Evolutionary conservation across 2,113 vertebrate genomes (phyloP).

Genomic region (Tupaia tana): DNA sequence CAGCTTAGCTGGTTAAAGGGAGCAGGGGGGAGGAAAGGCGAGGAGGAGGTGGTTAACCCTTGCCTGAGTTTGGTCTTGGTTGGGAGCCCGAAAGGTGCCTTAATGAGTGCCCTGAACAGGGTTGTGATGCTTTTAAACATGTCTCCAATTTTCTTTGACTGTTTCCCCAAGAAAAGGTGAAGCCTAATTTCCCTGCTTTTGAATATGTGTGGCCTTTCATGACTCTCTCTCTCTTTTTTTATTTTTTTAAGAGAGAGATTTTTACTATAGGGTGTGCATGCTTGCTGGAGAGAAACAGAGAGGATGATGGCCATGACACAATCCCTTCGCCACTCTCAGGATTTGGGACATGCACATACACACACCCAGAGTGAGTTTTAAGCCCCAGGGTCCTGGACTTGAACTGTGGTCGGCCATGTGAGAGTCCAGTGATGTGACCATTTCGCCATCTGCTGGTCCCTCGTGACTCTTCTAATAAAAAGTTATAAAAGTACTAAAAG

Average conservation of each 20-base stretch:
- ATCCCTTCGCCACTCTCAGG: too few relatives aligned
- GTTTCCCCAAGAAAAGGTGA: not conserved
- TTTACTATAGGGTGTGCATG: too few relatives aligned
- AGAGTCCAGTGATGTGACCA: too few relatives aligned
- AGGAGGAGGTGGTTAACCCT: not conserved
- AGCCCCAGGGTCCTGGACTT: too few relatives aligned
- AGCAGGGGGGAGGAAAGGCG: not conserved
- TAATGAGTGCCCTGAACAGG: not conserved
- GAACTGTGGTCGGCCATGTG: too few relatives aligned
- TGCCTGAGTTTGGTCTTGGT: not conserved
- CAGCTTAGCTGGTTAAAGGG: not conserved
- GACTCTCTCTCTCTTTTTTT: not conserved
- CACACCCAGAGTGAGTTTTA: too few relatives aligned
- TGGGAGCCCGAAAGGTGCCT: not conserved
- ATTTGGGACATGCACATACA: too few relatives aligned
- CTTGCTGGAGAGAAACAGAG: too few relatives aligned
- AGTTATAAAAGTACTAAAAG: conserved; percentile 2
- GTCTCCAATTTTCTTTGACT: not conserved
- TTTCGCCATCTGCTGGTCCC: too few relatives aligned
- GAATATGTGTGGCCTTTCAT: not conserved
- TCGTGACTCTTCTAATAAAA: not conserved
- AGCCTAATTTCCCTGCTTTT: not conserved
- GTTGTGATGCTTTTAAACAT: not conserved
- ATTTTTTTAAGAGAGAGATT: too few relatives aligned
- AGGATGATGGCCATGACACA: too few relatives aligned